phyloP scores from a whole-genome alignment of 2,113 vertebrate species.

The Colius striatus region DNA sequence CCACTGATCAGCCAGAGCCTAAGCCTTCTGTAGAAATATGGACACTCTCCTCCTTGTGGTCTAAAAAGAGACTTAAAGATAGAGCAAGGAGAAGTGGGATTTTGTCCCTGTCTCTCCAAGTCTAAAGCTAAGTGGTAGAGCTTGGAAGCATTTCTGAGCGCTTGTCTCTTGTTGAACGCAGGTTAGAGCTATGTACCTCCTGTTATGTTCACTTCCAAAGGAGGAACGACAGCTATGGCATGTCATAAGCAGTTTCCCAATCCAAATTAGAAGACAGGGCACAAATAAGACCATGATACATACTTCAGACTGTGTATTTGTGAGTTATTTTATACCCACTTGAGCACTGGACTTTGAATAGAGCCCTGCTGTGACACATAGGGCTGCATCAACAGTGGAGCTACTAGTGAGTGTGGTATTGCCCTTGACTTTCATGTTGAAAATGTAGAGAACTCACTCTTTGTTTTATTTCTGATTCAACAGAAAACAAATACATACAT shows the following conservation, averaged over 20 bases:
- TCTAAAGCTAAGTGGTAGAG: neutral
- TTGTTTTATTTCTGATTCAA: neutral
- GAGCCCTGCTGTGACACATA: neutral
- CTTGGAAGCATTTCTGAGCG: neutral
- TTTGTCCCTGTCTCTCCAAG: neutral
- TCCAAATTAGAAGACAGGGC: neutral
- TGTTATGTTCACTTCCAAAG: neutral
- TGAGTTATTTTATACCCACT: neutral
- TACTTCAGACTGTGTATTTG: neutral
- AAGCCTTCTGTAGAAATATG: neutral
- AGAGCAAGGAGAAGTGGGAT: neutral
- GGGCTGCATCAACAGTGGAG: neutral
- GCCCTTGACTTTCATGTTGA: neutral
- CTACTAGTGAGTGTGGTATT: neutral
- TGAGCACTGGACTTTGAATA: fast-evolving
- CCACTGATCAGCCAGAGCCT: neutral
- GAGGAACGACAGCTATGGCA: neutral
- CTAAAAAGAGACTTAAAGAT: neutral
- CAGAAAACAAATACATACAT: neutral
- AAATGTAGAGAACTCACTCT: neutral
- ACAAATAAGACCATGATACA: neutral
- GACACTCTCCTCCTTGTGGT: neutral
- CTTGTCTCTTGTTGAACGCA: neutral
- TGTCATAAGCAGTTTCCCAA: neutral
- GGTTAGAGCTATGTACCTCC: neutral